phyloP scores from a whole-genome alignment of 2,888 invertebrate species.

The Drosophila setosimentum region DNA sequence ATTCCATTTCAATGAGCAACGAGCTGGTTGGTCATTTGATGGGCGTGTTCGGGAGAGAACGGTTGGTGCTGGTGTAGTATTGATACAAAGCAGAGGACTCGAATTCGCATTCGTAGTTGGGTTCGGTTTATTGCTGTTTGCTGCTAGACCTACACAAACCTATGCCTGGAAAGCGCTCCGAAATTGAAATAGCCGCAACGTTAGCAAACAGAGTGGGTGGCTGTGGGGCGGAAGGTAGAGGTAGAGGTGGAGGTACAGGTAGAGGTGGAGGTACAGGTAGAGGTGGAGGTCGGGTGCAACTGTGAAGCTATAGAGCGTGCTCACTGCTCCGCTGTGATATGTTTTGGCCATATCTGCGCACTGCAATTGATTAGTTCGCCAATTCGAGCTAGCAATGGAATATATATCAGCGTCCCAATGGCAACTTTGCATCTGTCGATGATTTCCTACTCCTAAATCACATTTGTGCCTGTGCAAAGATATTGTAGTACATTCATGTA shows the following conservation, averaged over 20 bases:
- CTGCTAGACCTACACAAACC: constrained; percentile 22
- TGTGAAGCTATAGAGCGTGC: not conserved
- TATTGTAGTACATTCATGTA: not conserved
- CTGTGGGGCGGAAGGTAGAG: not conserved
- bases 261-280: not conserved
- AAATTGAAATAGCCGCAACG: constrained; percentile 49
- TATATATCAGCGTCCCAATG: constrained; percentile 17
- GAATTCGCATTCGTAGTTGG: constrained; percentile 20
- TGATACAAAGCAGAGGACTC: constrained; percentile 46
- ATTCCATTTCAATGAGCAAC: constrained; percentile 81
- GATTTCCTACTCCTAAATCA: not conserved
- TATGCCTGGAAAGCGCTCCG: constrained; percentile 33
- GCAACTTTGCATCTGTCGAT: constrained; percentile 4
- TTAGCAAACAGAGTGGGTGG: constrained; percentile 23
- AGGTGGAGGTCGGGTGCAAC: not conserved
- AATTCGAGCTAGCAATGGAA: constrained; percentile 59
- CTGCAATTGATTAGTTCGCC: constrained; percentile 67
- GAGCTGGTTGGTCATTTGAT: constrained; percentile 78
- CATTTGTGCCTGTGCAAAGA: not conserved
- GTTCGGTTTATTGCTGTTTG: constrained; percentile 53
- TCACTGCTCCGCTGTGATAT: constrained; percentile 12
- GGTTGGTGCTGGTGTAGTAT: constrained; percentile 1
- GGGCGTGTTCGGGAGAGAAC: constrained; percentile 36
- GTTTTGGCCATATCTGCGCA: constrained; percentile 42
- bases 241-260: not conserved